Percentiles rank a stretch among this genome's conserved stretches.
phyloP scores from a whole-genome alignment of 2,113 vertebrate genomes.

The Cyprinodon brontotheroides region DNA sequence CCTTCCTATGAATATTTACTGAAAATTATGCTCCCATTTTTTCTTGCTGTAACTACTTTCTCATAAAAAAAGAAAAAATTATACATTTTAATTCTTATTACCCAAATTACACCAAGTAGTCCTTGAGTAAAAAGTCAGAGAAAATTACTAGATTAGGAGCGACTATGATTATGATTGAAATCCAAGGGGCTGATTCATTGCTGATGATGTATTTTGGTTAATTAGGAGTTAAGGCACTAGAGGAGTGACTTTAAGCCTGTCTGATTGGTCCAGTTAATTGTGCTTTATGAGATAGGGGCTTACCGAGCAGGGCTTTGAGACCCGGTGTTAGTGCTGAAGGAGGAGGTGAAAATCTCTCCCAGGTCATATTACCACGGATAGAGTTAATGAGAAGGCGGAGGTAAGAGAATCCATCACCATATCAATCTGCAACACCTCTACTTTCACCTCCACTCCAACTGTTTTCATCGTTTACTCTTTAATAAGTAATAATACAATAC shows the following conservation, averaged over 20 bases:
- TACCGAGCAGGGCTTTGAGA: slow-evolving; percentile 71
- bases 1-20: not conserved
- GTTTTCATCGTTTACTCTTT: slow-evolving; percentile 58
- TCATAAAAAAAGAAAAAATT: slow-evolving; percentile 55
- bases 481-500: slow-evolving; percentile 48
- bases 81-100: slow-evolving; percentile 65
- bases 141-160: slow-evolving; percentile 73
- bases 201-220: slow-evolving; percentile 84
- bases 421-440: slow-evolving; percentile 71
- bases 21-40: not conserved
- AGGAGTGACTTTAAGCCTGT: slow-evolving; percentile 81
- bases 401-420: slow-evolving; percentile 76
- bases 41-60: slow-evolving; percentile 1
- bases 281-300: slow-evolving; percentile 78
- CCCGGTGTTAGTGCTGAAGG: slow-evolving; percentile 72
- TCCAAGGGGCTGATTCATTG: slow-evolving; percentile 71
- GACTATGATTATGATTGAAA: slow-evolving; percentile 77
- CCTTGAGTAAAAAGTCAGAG: slow-evolving; percentile 75
- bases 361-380: slow-evolving; percentile 77
- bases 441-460: slow-evolving; percentile 51
- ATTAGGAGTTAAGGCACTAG: slow-evolving; percentile 78
- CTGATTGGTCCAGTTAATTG: slow-evolving; percentile 85
- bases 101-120: slow-evolving; percentile 68
- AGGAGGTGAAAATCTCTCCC: slow-evolving; percentile 77
- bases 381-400: slow-evolving; percentile 82